Evolutionary conservation across 2,888 invertebrate genomes (phyloP), one percentile per base, ranked within the genome.

Genomic region (Malthinus flaveolus): DNA sequence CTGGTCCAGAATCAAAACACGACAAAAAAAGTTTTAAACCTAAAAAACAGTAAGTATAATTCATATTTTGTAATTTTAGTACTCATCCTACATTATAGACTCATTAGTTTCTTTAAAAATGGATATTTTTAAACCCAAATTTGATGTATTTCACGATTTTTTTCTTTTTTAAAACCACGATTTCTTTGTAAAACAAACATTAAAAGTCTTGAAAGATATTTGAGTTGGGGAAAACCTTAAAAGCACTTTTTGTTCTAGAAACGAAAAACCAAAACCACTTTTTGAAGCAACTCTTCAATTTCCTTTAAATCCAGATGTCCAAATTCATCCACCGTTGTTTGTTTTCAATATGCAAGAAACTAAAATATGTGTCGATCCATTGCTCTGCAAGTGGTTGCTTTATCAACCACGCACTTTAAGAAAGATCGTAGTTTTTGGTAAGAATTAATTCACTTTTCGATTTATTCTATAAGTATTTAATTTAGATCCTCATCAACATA

Each of bases 311-410:
- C 73, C 78, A 6, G 74, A 76, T 11, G 66, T 70, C 35, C 81
- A 81, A 64, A 71, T 73, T 12, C 80, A 83, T 71, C 79, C 83
- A 3, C 76, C 83, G 0, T 73, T 84, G 36, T 49, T 83, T n/a
- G 75, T 81, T 1, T 80, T 83, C 61, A 79, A 80, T 69, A 62
- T 83, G 7, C 78, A 80, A 59, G 81, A 83, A 69, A 81, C 82
- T 56, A 75, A 80, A 63, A 76, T 83, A 34, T 82, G 82, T 32
- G 69, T 87, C 1, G 88, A 89, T 74, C 88, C 88, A 0, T 75
- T 88, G n/a, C 72, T 89, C 8, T 80, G 85, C 49, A 79, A 82
- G 36, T 89, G 87, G 85, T 74, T 89, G n/a, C 78, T 84, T 1
- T 89, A 88, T 73, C 77, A 77, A 44, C 78, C 77, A 56, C 52